These are phyloP conservation scores for Poeciliopsis turrubarensis DNA, from an alignment of 2,113 vertebrate species.

Conservation along the genomic window DNA sequence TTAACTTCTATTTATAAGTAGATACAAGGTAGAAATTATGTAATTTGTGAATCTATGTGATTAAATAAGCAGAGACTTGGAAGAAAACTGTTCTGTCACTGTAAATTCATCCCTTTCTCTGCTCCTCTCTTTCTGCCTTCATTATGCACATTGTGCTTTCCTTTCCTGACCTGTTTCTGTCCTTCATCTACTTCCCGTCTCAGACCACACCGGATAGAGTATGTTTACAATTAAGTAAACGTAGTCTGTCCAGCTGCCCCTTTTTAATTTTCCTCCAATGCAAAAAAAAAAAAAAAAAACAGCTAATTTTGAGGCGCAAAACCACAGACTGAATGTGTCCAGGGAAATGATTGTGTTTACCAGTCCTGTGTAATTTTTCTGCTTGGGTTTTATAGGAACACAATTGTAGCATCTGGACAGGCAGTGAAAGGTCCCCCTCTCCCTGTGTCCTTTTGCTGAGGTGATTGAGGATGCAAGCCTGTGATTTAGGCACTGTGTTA, in stretches of 20 bases:
- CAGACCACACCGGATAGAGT: conserved; percentile 17
- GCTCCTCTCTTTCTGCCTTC: conserved; percentile 48
- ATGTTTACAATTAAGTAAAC: conserved; percentile 61
- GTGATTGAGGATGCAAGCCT: conserved; percentile 62
- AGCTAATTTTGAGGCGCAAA: conserved; percentile 45
- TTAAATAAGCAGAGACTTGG: conserved; percentile 44
- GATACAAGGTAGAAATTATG: conserved; percentile 28
- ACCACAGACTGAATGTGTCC: conserved; percentile 27
- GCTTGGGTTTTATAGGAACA: conserved; percentile 40
- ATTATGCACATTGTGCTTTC: conserved; percentile 44
- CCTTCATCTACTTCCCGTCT: conserved; percentile 34
- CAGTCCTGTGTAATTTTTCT: neutral
- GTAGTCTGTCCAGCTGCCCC: conserved; percentile 35
- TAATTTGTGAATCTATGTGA: conserved; percentile 28
- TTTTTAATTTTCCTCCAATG: neutral
- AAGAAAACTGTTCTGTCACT: conserved; percentile 29
- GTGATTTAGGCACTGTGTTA: conserved; percentile 64
- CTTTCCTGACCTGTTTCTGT: conserved; percentile 41
- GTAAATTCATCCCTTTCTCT: conserved; percentile 38
- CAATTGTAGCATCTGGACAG: conserved; percentile 45
- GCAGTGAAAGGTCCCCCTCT: conserved; percentile 23
- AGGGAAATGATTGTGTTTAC: conserved; percentile 1
- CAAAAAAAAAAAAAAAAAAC: too few species aligned
- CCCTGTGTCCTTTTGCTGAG: conserved; percentile 56
- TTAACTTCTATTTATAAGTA: neutral